Evolutionary conservation across 2,888 invertebrate genomes (phyloP).

Genomic region (Pocota personata): DNA sequence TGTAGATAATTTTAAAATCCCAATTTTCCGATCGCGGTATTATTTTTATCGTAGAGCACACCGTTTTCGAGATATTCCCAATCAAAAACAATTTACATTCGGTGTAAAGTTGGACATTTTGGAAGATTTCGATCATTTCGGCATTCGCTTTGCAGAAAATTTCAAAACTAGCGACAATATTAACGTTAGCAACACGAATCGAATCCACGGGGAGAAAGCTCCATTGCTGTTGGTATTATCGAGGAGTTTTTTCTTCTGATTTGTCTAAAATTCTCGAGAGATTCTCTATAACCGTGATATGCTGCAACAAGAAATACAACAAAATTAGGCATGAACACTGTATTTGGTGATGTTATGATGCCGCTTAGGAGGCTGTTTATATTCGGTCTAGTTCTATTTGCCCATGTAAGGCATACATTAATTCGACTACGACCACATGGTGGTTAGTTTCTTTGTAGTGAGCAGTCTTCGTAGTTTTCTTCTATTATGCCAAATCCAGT

Average conservation of each 20-base stretch:
- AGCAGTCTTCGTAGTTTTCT: background rate
- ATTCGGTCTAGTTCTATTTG: background rate
- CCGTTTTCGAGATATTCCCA: too few species aligned
- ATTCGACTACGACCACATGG: conserved; percentile 45
- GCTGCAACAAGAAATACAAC: too few species aligned
- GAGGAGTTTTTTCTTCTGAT: background rate
- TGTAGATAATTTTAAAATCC: too few species aligned
- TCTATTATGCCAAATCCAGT: background rate
- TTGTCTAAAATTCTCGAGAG: conserved; percentile 6
- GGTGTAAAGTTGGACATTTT: too few species aligned
- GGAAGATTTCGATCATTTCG: too few species aligned
- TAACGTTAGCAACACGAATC: conserved; percentile 39
- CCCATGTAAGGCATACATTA: background rate
- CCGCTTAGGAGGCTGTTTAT: background rate
- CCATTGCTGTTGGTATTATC: background rate
- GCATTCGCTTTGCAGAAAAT: too few species aligned
- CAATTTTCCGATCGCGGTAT: too few species aligned
- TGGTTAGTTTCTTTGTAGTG: background rate
- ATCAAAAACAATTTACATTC: too few species aligned
- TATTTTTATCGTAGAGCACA: too few species aligned
- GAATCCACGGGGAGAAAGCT: conserved; percentile 56
- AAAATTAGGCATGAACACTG: conserved; percentile 2
- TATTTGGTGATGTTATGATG: background rate
- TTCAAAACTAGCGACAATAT: conserved; percentile 50
- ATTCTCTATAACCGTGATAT: too few species aligned